These are phyloP conservation scores for Hystrix brachyura DNA, from an alignment of 2,113 vertebrate genomes.

Conservation along the genomic window DNA sequence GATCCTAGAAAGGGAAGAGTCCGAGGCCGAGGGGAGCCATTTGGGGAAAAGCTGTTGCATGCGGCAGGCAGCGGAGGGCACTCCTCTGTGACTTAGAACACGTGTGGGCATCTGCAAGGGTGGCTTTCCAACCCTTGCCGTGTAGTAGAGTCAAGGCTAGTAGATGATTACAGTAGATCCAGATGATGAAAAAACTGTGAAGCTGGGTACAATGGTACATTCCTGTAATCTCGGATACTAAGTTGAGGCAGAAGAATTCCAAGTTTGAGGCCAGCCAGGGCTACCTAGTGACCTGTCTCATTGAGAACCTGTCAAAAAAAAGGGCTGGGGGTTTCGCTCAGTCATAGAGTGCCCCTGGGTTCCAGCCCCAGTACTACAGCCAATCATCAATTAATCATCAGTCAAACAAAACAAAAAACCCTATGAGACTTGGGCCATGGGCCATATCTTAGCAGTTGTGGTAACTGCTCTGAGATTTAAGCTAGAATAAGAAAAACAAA, in stretches of 20 bases:
- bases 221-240: neutral
- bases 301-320: neutral
- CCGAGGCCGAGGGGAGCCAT: neutral
- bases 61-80: neutral
- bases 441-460: neutral
- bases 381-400: neutral
- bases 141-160: neutral
- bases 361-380: neutral
- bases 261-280: neutral
- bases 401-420: neutral
- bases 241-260: neutral
- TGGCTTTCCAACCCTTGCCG: neutral
- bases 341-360: neutral
- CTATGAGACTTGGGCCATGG: neutral
- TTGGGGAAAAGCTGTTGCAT: neutral
- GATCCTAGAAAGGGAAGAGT: neutral
- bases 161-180: neutral
- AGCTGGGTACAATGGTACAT: neutral
- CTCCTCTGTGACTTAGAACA: neutral
- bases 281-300: neutral
- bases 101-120: rapidly evolving
- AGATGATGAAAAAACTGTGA: neutral
- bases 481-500: neutral
- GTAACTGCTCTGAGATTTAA: neutral
- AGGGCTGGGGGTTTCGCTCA: neutral